A percentile compares a stretch with the other conserved stretches of the same genome.
Evolutionary conservation across 2,888 invertebrate genomes (phyloP).

Genomic region (Agelastica alni): DNA sequence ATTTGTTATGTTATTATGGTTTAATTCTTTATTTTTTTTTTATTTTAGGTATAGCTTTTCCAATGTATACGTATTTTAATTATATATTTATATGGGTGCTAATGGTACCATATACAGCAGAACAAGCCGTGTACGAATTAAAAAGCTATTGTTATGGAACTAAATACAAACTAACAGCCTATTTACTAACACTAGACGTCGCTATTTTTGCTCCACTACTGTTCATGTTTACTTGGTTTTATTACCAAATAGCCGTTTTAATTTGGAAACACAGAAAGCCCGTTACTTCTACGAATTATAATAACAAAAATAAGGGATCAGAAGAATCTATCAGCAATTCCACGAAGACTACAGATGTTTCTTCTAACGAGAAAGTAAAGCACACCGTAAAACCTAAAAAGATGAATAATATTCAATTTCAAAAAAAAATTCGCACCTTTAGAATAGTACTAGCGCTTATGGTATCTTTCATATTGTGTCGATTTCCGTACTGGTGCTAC

Average conservation of each 20-base stretch:
- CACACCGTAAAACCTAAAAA: constrained; percentile 34
- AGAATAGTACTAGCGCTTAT: constrained; percentile 62
- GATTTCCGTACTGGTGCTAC: constrained; percentile 61
- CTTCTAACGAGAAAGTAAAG: constrained; percentile 23
- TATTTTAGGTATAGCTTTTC: constrained; percentile 53
- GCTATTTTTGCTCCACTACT: constrained; percentile 59
- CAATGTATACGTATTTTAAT: constrained; percentile 55
- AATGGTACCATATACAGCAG: constrained; percentile 22
- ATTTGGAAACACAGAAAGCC: constrained; percentile 59
- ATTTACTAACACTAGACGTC: constrained; percentile 45
- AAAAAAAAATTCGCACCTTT: constrained; percentile 62
- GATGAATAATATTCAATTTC: constrained; percentile 43
- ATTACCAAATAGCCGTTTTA: constrained; percentile 59
- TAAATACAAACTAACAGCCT: constrained; percentile 41
- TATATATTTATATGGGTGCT: constrained; percentile 45
- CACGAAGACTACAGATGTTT: constrained; percentile 36
- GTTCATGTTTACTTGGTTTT: constrained; percentile 59
- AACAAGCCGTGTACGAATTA: constrained; percentile 39
- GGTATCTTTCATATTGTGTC: constrained; percentile 60
- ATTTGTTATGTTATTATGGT: too few species aligned
- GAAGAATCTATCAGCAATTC: constrained; percentile 40
- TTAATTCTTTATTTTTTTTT: too few species aligned
- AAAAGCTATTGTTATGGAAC: constrained; percentile 43
- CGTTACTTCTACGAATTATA: constrained; percentile 31
- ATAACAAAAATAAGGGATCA: constrained; percentile 32